These are phyloP conservation scores for Capreolus pygargus DNA, from an alignment of 2,113 vertebrate species.

Conservation along the genomic window DNA sequence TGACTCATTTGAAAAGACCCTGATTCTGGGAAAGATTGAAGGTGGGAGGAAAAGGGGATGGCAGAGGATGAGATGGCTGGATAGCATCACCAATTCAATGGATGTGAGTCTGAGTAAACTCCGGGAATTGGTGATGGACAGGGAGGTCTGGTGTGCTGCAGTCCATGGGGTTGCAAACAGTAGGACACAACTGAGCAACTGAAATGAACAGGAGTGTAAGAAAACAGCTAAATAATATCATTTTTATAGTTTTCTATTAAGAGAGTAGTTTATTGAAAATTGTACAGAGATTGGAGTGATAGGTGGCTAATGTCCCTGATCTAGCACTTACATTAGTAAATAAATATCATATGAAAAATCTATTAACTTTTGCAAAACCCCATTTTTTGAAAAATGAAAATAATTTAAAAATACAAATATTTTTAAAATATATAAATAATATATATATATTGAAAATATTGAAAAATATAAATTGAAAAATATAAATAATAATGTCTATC, in stretches of 20 bases:
- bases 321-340: background rate
- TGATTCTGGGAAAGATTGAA: background rate
- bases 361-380: background rate
- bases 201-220: background rate
- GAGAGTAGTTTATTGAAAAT: background rate
- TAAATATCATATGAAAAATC: background rate
- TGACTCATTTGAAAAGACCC: background rate
- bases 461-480: too few relatives aligned
- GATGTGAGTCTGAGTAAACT: background rate
- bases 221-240: background rate
- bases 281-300: background rate
- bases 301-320: background rate
- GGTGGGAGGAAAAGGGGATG: rapidly evolving
- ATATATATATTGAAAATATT: too few relatives aligned
- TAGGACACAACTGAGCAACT: rapidly evolving
- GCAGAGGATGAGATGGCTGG: background rate
- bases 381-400: background rate
- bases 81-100: background rate
- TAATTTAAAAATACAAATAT: too few relatives aligned
- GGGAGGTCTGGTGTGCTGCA: background rate
- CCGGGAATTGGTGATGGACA: background rate
- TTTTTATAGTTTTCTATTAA: background rate
- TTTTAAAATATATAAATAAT: too few relatives aligned
- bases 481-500: background rate
- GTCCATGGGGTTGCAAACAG: background rate